phyloP scores from a whole-genome alignment of 1,140 invertebrate genomes.

The Akabosia matsudoensis region DNA sequence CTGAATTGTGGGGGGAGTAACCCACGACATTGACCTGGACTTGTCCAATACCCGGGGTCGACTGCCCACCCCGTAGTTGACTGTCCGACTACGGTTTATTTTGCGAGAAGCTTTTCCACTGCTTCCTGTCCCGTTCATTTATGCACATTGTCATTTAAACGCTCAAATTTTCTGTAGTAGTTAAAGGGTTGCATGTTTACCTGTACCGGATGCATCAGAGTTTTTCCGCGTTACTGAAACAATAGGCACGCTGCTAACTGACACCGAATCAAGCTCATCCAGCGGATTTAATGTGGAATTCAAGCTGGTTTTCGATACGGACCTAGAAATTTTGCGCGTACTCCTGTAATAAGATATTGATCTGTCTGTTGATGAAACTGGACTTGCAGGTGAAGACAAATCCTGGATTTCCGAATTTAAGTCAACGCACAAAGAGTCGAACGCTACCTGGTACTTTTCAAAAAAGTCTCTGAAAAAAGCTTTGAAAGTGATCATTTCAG shows the following conservation, averaged over 20 bases:
- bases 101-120: background rate
- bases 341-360: background rate
- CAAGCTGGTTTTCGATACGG: background rate
- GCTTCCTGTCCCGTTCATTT: background rate
- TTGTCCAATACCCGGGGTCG: background rate
- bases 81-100: background rate
- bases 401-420: background rate
- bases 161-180: background rate
- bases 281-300: background rate
- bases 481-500: constrained; percentile 32
- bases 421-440: background rate
- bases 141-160: background rate
- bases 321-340: background rate
- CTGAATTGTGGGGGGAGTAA: background rate
- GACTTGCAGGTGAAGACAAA: background rate
- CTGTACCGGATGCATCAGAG: background rate
- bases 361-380: background rate
- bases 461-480: constrained; percentile 31
- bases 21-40: background rate
- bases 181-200: background rate
- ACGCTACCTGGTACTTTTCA: constrained; percentile 23
- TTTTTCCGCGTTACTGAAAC: background rate
- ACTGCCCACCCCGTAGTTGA: background rate
- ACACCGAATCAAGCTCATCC: background rate
- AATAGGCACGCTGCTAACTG: background rate